Conservation (phyloP, 2,113 vertebrate species). For the Phylloscopus trochiloides region DNA sequence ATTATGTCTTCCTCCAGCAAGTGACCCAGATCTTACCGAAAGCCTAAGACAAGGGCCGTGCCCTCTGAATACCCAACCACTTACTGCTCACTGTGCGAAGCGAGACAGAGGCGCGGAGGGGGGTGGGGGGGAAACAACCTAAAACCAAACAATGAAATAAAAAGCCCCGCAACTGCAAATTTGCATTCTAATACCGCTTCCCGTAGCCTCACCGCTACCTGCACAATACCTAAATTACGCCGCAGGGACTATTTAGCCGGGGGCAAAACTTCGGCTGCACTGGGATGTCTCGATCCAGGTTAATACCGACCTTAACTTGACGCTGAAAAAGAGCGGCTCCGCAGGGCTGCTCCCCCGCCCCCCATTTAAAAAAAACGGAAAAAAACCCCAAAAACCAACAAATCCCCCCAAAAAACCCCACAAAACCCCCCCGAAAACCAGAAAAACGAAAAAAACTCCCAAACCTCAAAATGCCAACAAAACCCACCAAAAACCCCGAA, state of each 20-base stretch:
- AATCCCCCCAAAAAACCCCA: too few relatives aligned
- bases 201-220: not conserved
- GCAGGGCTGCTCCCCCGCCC: not conserved
- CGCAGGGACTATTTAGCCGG: not conserved
- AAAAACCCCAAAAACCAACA: accelerated
- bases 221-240: not conserved
- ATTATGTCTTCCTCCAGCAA: not conserved
- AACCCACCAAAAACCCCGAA: accelerated
- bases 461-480: not conserved
- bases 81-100: not conserved
- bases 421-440: not conserved
- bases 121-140: accelerated
- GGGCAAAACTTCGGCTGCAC: not conserved
- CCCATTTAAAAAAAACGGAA: not conserved
- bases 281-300: not conserved
- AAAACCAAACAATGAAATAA: not conserved
- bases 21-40: not conserved
- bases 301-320: not conserved
- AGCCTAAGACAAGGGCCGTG: not conserved
- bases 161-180: not conserved
- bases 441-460: not conserved
- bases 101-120: accelerated
- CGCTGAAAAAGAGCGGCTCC: not conserved
- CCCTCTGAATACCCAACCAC: not conserved
- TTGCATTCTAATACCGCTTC: not conserved